Percentiles rank a stretch among this genome's conserved stretches.
phyloP scores from a whole-genome alignment of 2,113 vertebrate species.

The Smithornis capensis region DNA sequence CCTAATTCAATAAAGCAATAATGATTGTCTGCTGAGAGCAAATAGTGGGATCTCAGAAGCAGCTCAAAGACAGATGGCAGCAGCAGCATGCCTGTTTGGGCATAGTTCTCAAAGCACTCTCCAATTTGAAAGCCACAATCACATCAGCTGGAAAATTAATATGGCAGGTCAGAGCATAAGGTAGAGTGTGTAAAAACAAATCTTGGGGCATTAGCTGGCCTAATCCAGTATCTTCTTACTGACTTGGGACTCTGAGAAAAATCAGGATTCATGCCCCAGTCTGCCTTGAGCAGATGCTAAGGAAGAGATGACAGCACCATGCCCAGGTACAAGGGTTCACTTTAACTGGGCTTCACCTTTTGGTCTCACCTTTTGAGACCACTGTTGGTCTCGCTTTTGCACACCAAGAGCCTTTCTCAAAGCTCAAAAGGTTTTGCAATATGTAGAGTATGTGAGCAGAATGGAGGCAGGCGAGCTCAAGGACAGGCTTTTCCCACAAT shows the following conservation, averaged over 20 bases:
- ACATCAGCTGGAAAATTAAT: constrained; percentile 23
- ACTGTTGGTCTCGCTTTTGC: background rate
- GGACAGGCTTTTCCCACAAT: background rate
- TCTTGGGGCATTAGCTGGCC: background rate
- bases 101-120: background rate
- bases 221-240: background rate
- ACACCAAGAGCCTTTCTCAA: background rate
- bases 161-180: constrained; percentile 1
- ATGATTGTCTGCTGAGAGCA: background rate
- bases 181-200: background rate
- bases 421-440: background rate
- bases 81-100: constrained; percentile 4
- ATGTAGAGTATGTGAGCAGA: accelerated
- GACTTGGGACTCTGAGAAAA: background rate
- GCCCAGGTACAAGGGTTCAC: background rate
- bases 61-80: constrained; percentile 56
- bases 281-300: background rate
- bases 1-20: background rate
- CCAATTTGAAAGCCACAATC: constrained; percentile 31
- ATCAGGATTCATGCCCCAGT: background rate
- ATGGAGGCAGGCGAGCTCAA: accelerated
- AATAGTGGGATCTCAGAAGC: constrained; percentile 27
- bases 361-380: background rate
- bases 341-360: background rate
- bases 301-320: background rate